Conservation (phyloP, 2,113 vertebrate genomes). For the Cyprinodon variegatus region DNA sequence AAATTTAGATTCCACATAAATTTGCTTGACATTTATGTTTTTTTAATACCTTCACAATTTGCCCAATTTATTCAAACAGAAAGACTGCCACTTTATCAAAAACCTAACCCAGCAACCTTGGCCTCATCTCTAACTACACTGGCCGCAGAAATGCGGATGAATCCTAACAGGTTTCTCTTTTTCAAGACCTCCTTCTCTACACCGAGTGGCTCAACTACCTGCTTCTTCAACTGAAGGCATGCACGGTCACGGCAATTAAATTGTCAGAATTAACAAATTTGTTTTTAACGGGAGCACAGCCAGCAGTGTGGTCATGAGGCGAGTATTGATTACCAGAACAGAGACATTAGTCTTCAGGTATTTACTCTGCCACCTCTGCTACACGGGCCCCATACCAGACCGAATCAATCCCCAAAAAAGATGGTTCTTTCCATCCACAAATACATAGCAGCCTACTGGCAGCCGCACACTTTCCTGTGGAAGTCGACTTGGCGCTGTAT, state of each 20-base stretch:
- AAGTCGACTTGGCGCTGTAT: constrained; percentile 73
- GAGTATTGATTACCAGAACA: constrained; percentile 94
- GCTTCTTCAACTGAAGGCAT: constrained; percentile 78
- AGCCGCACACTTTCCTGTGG: constrained; percentile 52
- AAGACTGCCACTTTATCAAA: constrained; percentile 24
- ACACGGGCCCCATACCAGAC: constrained; percentile 88
- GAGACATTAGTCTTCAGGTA: constrained; percentile 97
- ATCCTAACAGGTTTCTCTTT: constrained; percentile 68
- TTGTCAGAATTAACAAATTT: constrained; percentile 99
- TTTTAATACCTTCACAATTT: constrained; percentile 15
- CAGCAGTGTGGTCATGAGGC: constrained; percentile 92
- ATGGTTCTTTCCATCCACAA: constrained; percentile 85
- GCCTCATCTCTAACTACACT: constrained; percentile 61
- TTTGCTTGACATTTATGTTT: background rate
- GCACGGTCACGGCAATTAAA: constrained; percentile 94
- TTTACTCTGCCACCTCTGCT: constrained; percentile 96
- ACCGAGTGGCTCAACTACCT: constrained; percentile 70
- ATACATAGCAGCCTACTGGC: constrained; percentile 80
- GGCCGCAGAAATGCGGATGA: constrained; percentile 60
- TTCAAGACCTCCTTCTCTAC: constrained; percentile 42
- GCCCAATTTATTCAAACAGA: too few relatives aligned
- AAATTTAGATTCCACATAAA: background rate
- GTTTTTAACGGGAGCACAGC: constrained; percentile 98
- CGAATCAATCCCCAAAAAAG: constrained; percentile 92
- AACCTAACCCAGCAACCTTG: constrained; percentile 37